Conservation (phyloP, 1,140 invertebrate genomes). For the Drosophila subobscura region DNA sequence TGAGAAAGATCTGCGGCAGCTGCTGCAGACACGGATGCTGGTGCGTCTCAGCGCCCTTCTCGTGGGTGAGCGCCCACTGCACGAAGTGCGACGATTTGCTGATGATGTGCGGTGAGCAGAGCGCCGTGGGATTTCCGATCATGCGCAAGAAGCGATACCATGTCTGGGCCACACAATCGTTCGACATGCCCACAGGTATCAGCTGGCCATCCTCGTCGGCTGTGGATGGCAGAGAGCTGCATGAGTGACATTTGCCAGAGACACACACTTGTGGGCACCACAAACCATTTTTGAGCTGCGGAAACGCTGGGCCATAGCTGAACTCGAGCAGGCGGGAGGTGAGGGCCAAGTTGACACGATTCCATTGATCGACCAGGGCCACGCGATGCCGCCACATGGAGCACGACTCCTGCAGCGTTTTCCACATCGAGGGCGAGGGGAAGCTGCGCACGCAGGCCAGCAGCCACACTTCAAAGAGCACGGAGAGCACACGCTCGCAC, state of each 20-base stretch:
- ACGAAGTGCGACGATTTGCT: slow-evolving; percentile 94
- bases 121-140: slow-evolving; percentile 96
- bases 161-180: slow-evolving; percentile 95
- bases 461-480: slow-evolving; percentile 97
- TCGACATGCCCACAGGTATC: slow-evolving; percentile 92
- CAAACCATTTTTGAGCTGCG: slow-evolving; percentile 92
- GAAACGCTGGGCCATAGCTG: slow-evolving; percentile 95
- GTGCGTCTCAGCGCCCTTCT: slow-evolving; percentile 92
- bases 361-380: slow-evolving; percentile 97
- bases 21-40: slow-evolving; percentile 95
- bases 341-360: slow-evolving; percentile 94
- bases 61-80: slow-evolving; percentile 89
- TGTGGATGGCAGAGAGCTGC: slow-evolving; percentile 74
- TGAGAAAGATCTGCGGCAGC: slow-evolving; percentile 95
- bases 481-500: slow-evolving; percentile 95
- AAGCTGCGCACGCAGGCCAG: slow-evolving; percentile 94
- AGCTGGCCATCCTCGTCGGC: slow-evolving; percentile 93
- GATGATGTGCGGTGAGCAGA: slow-evolving; percentile 93
- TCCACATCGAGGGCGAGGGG: slow-evolving; percentile 97
- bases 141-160: slow-evolving; percentile 97
- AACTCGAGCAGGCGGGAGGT: slow-evolving; percentile 92
- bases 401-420: slow-evolving; percentile 96
- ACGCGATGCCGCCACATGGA: slow-evolving; percentile 96
- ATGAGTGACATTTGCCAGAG: slow-evolving; percentile 1
- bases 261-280: slow-evolving; percentile 8